phyloP scores from a whole-genome alignment of 2,113 vertebrate genomes.

The Charina bottae region DNA sequence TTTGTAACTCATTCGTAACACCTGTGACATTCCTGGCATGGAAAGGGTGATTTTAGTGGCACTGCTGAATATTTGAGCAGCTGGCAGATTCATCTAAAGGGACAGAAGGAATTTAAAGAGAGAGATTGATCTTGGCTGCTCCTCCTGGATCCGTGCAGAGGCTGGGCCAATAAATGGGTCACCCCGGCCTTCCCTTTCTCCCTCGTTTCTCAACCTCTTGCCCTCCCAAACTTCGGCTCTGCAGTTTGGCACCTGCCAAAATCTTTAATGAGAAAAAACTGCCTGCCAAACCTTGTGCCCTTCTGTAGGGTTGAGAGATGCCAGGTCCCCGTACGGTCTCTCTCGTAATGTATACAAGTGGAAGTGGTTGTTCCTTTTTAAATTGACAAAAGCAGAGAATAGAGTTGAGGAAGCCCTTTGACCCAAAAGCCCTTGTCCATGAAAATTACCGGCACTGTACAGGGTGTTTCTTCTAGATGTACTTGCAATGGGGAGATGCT shows the following conservation, averaged over 20 bases:
- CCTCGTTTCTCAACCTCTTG: background rate
- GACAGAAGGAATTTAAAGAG: background rate
- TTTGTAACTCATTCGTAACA: constrained; percentile 46
- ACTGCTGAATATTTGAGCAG: background rate
- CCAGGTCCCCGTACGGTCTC: background rate
- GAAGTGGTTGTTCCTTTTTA: constrained; percentile 74
- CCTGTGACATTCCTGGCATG: constrained; percentile 48
- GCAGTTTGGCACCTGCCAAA: accelerated
- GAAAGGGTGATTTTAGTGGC: background rate
- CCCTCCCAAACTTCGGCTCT: accelerated
- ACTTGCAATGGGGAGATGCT: constrained; percentile 74
- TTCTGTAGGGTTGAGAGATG: background rate
- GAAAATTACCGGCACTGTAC: constrained; percentile 72
- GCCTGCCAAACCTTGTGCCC: accelerated
- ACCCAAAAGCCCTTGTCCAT: constrained; percentile 69
- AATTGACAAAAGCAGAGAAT: constrained; percentile 75
- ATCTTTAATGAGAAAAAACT: background rate
- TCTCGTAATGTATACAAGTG: constrained; percentile 68
- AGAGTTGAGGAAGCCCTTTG: constrained; percentile 70
- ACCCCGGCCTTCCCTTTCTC: accelerated
- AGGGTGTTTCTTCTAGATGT: constrained; percentile 70
- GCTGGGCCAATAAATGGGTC: background rate
- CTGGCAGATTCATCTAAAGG: background rate
- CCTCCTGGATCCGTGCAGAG: background rate
- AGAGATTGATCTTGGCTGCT: background rate